phyloP scores from a whole-genome alignment of 1,140 invertebrate genomes.

The Caerostris extrusa region DNA sequence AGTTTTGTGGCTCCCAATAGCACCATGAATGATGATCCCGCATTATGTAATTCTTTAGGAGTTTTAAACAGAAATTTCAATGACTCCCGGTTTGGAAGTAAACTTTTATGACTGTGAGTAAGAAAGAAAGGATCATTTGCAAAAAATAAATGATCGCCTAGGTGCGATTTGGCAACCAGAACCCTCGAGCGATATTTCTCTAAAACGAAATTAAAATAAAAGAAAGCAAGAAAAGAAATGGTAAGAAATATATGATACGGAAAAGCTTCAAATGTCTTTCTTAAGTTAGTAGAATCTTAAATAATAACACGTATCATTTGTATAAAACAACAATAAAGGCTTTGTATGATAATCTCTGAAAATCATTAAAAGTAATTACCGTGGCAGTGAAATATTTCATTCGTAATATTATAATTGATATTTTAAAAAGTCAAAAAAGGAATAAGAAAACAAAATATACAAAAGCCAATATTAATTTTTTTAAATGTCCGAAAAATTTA shows the following conservation, averaged over 20 bases:
- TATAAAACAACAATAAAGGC: background rate
- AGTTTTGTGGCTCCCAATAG: constrained; percentile 60
- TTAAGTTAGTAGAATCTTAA: background rate
- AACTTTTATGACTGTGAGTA: constrained; percentile 55
- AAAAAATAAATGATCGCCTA: constrained; percentile 51
- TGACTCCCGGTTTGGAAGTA: constrained; percentile 67
- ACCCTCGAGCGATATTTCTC: background rate
- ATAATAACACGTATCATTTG: background rate
- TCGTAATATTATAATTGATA: background rate
- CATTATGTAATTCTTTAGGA: constrained; percentile 60
- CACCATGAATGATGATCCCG: constrained; percentile 62
- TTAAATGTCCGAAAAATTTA: too few relatives aligned
- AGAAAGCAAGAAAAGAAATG: background rate
- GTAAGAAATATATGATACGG: background rate
- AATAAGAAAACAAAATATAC: too few relatives aligned
- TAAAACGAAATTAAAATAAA: constrained; percentile 20
- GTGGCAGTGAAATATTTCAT: background rate
- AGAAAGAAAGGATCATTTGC: constrained; percentile 49
- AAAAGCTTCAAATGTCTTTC: background rate
- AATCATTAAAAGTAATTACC: background rate
- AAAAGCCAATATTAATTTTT: too few relatives aligned
- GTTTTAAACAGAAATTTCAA: constrained; percentile 69
- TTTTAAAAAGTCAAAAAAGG: too few relatives aligned
- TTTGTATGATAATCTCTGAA: background rate
- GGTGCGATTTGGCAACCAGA: constrained; percentile 56